A percentile compares a stretch with the other conserved stretches of the same genome.
Conservation (phyloP, 2,113 vertebrate species). For the Hyaena hyaena region DNA sequence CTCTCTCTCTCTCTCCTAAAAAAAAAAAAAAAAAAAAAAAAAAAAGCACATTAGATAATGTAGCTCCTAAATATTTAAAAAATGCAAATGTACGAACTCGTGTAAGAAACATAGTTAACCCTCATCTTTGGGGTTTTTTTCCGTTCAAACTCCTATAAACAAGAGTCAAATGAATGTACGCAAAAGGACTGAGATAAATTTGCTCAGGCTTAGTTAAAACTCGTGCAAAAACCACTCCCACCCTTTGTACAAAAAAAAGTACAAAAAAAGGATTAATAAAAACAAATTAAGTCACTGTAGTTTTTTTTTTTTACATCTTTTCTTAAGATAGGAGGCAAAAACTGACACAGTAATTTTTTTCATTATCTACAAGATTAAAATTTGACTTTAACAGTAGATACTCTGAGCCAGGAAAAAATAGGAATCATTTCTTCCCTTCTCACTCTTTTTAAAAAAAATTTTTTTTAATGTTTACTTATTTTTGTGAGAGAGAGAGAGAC, state of each 20-base stretch:
- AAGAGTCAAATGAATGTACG: neutral
- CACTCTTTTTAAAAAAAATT: neutral
- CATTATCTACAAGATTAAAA: constrained; percentile 27
- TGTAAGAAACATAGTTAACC: neutral
- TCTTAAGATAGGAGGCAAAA: neutral
- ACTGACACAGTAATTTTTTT: neutral
- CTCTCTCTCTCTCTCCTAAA: no score
- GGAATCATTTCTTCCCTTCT: constrained; percentile 16
- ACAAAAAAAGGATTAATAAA: neutral
- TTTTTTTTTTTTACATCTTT: constrained; percentile 7
- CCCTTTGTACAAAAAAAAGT: neutral
- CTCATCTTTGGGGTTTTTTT: neutral
- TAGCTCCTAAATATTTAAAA: neutral
- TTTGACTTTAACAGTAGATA: constrained; percentile 1
- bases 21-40: no score
- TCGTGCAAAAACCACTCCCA: neutral
- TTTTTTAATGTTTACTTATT: no score
- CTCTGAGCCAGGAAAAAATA: neutral
- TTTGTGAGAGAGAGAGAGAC: no score
- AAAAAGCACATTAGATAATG: neutral
- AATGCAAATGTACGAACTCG: constrained; percentile 13
- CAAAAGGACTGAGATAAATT: neutral
- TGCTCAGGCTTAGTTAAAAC: neutral
- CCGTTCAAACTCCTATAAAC: neutral
- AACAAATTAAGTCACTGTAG: neutral